Conservation (phyloP, 2,888 invertebrate genomes). For the Gastrophysa polygoni region DNA sequence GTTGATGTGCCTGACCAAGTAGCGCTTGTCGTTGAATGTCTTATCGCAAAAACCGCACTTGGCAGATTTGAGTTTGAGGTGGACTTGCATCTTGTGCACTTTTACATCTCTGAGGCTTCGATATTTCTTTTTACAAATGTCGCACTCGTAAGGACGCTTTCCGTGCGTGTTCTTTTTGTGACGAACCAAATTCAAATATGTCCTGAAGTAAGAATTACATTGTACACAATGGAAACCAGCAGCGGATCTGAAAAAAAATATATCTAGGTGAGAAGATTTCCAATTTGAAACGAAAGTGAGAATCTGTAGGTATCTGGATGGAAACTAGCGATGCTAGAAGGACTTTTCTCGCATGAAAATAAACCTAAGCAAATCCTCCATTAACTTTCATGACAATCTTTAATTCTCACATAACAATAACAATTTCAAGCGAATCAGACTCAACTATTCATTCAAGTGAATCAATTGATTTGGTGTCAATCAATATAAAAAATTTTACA, state of each 20-base stretch:
- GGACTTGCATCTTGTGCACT: not conserved
- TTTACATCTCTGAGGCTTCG: not conserved
- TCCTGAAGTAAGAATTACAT: not conserved
- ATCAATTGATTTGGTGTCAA: too few relatives aligned
- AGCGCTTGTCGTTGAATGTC: conserved; percentile 57
- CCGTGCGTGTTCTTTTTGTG: not conserved
- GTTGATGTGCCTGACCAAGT: conserved; percentile 58
- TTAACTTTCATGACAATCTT: too few relatives aligned
- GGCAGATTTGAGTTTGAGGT: conserved; percentile 21
- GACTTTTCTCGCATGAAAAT: too few relatives aligned
- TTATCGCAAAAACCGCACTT: conserved; percentile 58
- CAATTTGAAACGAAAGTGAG: too few relatives aligned
- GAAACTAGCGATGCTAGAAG: too few relatives aligned
- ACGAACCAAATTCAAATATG: not conserved
- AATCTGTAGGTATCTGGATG: too few relatives aligned
- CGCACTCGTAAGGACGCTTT: not conserved
- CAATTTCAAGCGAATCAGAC: too few relatives aligned
- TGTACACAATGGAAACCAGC: not conserved
- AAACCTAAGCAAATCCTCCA: too few relatives aligned
- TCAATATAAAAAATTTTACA: conserved; percentile 28
- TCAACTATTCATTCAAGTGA: too few relatives aligned
- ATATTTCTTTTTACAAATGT: not conserved
- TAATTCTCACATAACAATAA: too few relatives aligned
- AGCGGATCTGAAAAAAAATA: not conserved
- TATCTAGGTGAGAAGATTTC: too few relatives aligned